Evolutionary conservation across 2,113 vertebrate genomes (phyloP), one percentile per base, ranked within the genome.

Genomic region (Eudyptes chrysolophus): DNA sequence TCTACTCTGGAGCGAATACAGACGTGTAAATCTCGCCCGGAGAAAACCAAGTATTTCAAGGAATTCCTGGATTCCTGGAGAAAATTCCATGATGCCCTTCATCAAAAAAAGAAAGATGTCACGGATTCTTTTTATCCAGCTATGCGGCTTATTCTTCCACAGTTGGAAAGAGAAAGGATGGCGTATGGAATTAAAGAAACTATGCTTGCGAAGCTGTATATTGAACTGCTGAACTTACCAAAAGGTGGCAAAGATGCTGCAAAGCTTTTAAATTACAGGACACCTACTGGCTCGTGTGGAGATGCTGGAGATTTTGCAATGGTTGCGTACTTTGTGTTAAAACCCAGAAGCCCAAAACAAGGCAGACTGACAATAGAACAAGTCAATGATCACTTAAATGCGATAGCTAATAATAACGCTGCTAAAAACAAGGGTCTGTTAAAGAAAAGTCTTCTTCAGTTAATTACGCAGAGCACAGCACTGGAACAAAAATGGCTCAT

Each of bases 401-500:
- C 97, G 0, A 97, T 99, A 49, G 99, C 99, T 44, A 97, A 96
- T 74, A 99, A 98, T 97, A 99, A 99, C 55, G 97, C 97, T 30
- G 95, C 97, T 82, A 99, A 98, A 93, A 98, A 98, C 96, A 99
- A 99, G 66, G 99, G 99, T 29, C 98, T 98, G 1, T 96, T 99
- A 51, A 99, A 98, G 91, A 99, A 99, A 97, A 99, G 98, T 79
- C 98, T 99, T 65, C 98, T 99, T 80, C 98, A 99, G 46, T 98
- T 99, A 69, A 99, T 99, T 96, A 98, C 98, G 11, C 99, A 99
- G 93, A 99, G 99, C 95, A 99, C 99, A 25, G 99, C 99, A 4
- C 97, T 99, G 34, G 99, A 99, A 95, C 99, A 99, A 38, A 99
- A 99, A 92, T 99, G 99, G 99, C 99, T 99, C 36, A 99, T 99